Percentiles rank a stretch among this genome's conserved stretches.
Conservation (phyloP, 23 tunicate genomes). For the Trididemnum nubilum region DNA sequence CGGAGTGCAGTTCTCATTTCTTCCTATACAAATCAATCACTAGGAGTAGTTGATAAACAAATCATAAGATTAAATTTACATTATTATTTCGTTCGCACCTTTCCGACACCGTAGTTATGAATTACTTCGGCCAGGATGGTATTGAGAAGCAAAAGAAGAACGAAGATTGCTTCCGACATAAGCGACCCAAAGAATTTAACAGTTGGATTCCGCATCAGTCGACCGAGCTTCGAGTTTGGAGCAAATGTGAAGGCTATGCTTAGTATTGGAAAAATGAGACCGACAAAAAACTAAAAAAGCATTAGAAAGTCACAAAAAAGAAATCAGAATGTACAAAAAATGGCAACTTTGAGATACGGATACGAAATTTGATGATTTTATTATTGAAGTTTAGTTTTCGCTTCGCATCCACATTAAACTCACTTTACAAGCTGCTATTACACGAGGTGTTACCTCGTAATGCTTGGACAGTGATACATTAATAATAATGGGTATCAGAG, state of each 20-base stretch:
- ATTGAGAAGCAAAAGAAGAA: slow-evolving; percentile 63
- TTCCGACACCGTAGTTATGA: background rate
- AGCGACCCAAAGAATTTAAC: slow-evolving; percentile 84
- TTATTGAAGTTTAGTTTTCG: too few species aligned
- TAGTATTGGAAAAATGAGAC: slow-evolving; percentile 68
- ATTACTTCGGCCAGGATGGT: slow-evolving; percentile 34
- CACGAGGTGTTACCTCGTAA: too few species aligned
- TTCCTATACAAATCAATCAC: too few species aligned
- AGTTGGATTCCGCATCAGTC: slow-evolving; percentile 81
- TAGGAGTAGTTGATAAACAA: too few species aligned
- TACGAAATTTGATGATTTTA: background rate
- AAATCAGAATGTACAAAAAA: background rate
- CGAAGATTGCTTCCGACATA: slow-evolving; percentile 66
- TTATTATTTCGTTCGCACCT: too few species aligned
- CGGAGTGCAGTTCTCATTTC: too few species aligned
- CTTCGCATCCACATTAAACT: too few species aligned
- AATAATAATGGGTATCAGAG: too few species aligned
- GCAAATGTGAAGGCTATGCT: slow-evolving; percentile 58
- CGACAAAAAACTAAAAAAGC: slow-evolving; percentile 62
- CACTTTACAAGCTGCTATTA: too few species aligned
- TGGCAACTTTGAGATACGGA: background rate
- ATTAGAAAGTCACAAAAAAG: background rate
- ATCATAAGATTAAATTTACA: too few species aligned
- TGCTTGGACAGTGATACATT: too few species aligned
- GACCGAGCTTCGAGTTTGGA: slow-evolving; percentile 59